Base-by-base conservation (phyloP, 2,888 invertebrate species). In the Eilema sororculum region DNA sequence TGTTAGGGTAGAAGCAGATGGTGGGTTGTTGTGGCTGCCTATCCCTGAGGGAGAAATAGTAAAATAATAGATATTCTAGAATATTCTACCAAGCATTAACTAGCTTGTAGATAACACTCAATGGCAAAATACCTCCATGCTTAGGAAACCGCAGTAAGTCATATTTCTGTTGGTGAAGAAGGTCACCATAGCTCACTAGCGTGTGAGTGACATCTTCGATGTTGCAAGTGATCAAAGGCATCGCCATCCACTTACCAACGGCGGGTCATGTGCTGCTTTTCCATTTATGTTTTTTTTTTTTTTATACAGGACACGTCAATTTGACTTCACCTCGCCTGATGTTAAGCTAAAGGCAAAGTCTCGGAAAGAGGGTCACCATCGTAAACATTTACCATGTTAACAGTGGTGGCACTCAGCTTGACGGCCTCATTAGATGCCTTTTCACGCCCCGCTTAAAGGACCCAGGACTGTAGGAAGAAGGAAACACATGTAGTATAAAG, bases 401-500 rank as follows among this genome's bases (percentile, higher is more conserved):
- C n/a, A n/a, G n/a, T n/a, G n/a, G n/a, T n/a, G n/a, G n/a, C n/a
- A n/a, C n/a, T n/a, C n/a, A n/a, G n/a, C n/a, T n/a, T n/a, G n/a
- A n/a, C n/a, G n/a, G n/a, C n/a, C n/a, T n/a, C n/a, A n/a, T n/a
- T n/a, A n/a, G n/a, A n/a, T n/a, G n/a, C n/a, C n/a, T n/a, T n/a
- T n/a, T n/a, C n/a, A n/a, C n/a, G n/a, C n/a, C n/a, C n/a, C n/a
- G n/a, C n/a, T n/a, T n/a, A n/a, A n/a, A n/a, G n/a, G n/a, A n/a
- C n/a, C n/a, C n/a, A n/a, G n/a, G n/a, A n/a, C n/a, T n/a, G n/a
- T n/a, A n/a, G n/a, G n/a, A n/a, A n/a, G n/a, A n/a, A n/a, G n/a
- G n/a, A n/a, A n/a, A n/a, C n/a, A n/a, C n/a, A n/a, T n/a, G 33
- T 52, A 66, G 30, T 25, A 28, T 60, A 52, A 52, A 52, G 52